phyloP scores from a whole-genome alignment of 1,140 invertebrate genomes.

The Pteromalus puparum region DNA sequence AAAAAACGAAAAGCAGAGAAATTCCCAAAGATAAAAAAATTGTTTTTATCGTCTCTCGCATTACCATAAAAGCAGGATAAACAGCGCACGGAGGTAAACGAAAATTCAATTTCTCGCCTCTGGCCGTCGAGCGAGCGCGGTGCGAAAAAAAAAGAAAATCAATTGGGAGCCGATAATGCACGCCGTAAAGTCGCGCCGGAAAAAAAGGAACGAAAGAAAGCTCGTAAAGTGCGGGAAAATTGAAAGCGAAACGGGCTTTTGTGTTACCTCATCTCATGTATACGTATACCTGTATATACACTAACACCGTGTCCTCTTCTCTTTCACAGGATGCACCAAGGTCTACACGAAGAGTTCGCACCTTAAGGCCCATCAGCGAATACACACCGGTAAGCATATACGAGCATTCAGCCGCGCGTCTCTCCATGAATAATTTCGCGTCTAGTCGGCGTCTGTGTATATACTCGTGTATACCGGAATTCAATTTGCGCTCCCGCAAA shows the following conservation, averaged over 20 bases:
- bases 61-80: constrained; percentile 18
- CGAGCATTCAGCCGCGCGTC: neutral
- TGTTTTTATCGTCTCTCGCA: neutral
- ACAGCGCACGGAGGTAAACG: neutral
- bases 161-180: neutral
- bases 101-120: constrained; percentile 25
- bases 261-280: constrained; percentile 15
- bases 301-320: constrained; percentile 19
- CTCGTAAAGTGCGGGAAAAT: constrained; percentile 9
- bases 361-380: constrained; percentile 97
- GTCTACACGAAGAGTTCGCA: constrained; percentile 99
- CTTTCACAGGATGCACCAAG: constrained; percentile 94
- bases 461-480: neutral
- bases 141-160: constrained; percentile 13
- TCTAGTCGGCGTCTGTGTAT: neutral
- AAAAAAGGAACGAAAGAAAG: constrained; percentile 8
- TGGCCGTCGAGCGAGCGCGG: too few relatives aligned
- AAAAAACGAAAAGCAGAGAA: neutral
- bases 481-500: neutral
- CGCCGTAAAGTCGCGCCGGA: constrained; percentile 4
- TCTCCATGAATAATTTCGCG: neutral
- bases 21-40: neutral
- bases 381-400: constrained; percentile 92
- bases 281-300: neutral
- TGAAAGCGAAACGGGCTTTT: constrained; percentile 34